Evolutionary conservation across 2,113 vertebrate species (phyloP), one percentile per base, ranked within the genome.

Genomic region (Cacatua alba): DNA sequence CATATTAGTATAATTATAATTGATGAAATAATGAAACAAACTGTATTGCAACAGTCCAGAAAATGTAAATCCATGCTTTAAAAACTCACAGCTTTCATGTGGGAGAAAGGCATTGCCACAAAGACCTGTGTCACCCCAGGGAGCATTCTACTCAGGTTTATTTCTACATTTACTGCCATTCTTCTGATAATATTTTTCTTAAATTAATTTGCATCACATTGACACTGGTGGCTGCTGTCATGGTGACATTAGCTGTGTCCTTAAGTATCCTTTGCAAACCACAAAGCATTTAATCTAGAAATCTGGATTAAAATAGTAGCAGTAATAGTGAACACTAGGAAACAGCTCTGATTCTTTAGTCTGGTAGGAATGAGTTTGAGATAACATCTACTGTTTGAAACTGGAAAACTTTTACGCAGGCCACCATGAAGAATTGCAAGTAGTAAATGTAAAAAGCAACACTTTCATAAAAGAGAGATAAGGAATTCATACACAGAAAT

Each of bases 401-500:
- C 24, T 44, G 68, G 24, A 80, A 86, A 86, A 9, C 41, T 81
- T 77, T 28, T 83, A 52, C 74, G 29, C 8, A 74, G 68, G 41
- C 18, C 7, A 7, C n/a, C 20, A n/a, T 13, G 8, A 80, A 37
- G 17, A 83, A 48, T 0, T 41, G 10, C 7, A 68, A 88, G 23
- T 23, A 74, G 13, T 28, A 89, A 90, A 72, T 72, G 87, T 23
- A 67, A 65, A 90, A 90, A 71, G 9, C 19, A 44, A 75, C 55
- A 86, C 20, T 41, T 29, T 64, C 60, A 65, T 51, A 20, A 77
- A 62, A 71, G 31, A 79, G 33, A 17, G 13, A 29, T 15, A 12
- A 68, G 13, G 17, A 75, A 67, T 76, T 82, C 0, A 3, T 41
- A 28, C 11, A 44, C 10, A 0, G 1, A 77, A 62, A 43, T 1